Percentiles rank a stretch among this genome's conserved stretches.
Conservation (phyloP, 2,888 invertebrate genomes). For the Orchesella flavescens region DNA sequence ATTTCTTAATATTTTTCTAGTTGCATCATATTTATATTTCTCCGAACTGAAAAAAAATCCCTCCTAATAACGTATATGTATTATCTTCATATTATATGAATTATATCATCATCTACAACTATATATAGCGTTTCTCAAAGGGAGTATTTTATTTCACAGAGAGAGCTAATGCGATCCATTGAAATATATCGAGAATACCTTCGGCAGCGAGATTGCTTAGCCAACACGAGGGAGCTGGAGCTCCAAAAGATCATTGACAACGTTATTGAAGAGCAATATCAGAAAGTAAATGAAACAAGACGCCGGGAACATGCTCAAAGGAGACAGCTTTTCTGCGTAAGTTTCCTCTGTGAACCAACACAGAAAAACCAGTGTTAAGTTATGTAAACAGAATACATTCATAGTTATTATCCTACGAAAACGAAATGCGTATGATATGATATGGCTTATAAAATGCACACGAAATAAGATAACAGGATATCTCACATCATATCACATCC, state of each 20-base stretch:
- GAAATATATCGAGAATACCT: slow-evolving; percentile 69
- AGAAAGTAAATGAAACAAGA: slow-evolving; percentile 64
- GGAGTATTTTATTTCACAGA: slow-evolving; percentile 50
- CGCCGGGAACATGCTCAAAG: slow-evolving; percentile 67
- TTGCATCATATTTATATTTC: too few species aligned
- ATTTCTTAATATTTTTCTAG: slow-evolving; percentile 6
- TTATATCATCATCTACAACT: too few species aligned
- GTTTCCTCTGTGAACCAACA: not conserved
- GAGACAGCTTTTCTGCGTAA: slow-evolving; percentile 66
- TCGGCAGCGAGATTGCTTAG: slow-evolving; percentile 64
- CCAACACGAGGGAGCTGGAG: slow-evolving; percentile 64
- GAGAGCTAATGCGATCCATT: slow-evolving; percentile 67
- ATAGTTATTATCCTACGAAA: too few species aligned
- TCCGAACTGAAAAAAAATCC: too few species aligned
- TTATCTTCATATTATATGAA: too few species aligned
- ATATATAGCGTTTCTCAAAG: slow-evolving; percentile 50
- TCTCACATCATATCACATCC: too few species aligned
- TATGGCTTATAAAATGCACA: too few species aligned
- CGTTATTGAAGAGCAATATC: slow-evolving; percentile 70
- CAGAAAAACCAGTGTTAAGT: too few species aligned
- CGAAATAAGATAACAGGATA: too few species aligned
- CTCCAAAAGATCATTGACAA: slow-evolving; percentile 69
- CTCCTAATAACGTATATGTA: too few species aligned
- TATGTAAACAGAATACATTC: too few species aligned
- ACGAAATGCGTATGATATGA: too few species aligned